Evolutionary conservation across 1,140 invertebrate species (phyloP).

Genomic region (Drosophila subpulchrella): DNA sequence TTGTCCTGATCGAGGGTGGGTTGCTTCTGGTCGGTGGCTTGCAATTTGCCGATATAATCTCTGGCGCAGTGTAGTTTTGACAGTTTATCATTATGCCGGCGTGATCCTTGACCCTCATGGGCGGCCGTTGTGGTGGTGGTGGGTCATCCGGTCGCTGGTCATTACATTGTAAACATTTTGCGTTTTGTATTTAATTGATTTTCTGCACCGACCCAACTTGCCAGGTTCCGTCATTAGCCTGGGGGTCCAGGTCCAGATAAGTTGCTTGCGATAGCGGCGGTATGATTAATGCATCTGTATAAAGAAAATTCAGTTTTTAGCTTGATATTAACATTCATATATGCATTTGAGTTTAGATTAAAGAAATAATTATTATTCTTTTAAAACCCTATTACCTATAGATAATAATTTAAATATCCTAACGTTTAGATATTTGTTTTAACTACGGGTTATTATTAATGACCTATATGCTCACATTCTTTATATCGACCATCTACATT

Average conservation of each 20-base stretch:
- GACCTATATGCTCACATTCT: too few relatives aligned
- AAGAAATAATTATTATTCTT: too few relatives aligned
- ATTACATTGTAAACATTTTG: conserved; percentile 63
- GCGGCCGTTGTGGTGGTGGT: conserved; percentile 16
- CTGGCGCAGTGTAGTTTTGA: conserved; percentile 54
- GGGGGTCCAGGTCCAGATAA: conserved; percentile 9
- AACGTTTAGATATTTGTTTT: too few relatives aligned
- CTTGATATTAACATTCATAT: background rate
- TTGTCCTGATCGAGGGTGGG: conserved; percentile 14
- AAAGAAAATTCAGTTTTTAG: background rate
- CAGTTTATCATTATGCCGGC: conserved; percentile 70
- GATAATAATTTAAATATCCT: too few relatives aligned
- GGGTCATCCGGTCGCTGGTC: conserved; percentile 30
- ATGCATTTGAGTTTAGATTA: background rate
- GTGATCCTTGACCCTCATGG: conserved; percentile 21
- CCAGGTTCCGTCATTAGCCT: conserved; percentile 49
- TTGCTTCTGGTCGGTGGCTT: conserved; percentile 6
- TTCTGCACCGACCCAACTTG: conserved; percentile 49
- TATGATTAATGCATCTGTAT: conserved; percentile 28
- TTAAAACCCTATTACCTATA: too few relatives aligned
- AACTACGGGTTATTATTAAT: too few relatives aligned
- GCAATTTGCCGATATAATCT: conserved; percentile 67
- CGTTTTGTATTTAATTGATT: conserved; percentile 74
- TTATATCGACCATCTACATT: background rate
- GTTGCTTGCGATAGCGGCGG: conserved; percentile 28